Base-by-base conservation (phyloP, 2,888 invertebrate species). In the Thymelicus lineola region DNA sequence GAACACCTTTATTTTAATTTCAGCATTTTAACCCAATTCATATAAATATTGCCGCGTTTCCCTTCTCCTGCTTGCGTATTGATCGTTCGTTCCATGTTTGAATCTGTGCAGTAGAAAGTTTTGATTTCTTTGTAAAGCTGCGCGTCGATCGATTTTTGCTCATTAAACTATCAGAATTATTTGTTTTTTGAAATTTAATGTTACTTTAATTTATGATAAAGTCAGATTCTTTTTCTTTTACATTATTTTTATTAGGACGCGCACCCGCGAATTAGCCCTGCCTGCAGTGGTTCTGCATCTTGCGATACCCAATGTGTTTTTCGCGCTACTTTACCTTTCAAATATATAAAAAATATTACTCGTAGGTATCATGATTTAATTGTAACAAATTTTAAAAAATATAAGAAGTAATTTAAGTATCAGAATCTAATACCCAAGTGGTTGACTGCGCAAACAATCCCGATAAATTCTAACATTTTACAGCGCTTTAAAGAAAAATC, bases 31-130 rank as follows among this genome's bases (percentile, higher is more conserved):
- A 50, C 53, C 28, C 42, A 10, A 28, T 15, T 28, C 28, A 45
- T 36, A 14, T 15, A 38, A n/a, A 17, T 60, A 48, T 62, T 5
- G 14, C 7, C 12, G 0, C 14, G 3, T 67, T 60, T 61, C 20
- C 58, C 65, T 53, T 42, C 63, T 70, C 66, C 75, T 72, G 85
- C 86, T 77, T 75, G 80, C 79, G 78, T 77, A 74, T 72, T 63
- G 66, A 76, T 74, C 71, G 73, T 66, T 72, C 71, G 72, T 74
- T 74, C 73, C 71, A 73, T 77, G 67, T 76, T 76, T 72, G 66
- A 75, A 73, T 70, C 36, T 65, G 62, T 68, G 55, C 46, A 17
- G 55, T 55, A 36, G 28, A 64, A 60, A 62, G 60, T 71, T 72
- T 38, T 65, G 53, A 59, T 59, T 71, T 50, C 62, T 61, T 68